Conservation (phyloP, 2,797 vertebrate genomes). For the Pachyuromys duprasi region DNA sequence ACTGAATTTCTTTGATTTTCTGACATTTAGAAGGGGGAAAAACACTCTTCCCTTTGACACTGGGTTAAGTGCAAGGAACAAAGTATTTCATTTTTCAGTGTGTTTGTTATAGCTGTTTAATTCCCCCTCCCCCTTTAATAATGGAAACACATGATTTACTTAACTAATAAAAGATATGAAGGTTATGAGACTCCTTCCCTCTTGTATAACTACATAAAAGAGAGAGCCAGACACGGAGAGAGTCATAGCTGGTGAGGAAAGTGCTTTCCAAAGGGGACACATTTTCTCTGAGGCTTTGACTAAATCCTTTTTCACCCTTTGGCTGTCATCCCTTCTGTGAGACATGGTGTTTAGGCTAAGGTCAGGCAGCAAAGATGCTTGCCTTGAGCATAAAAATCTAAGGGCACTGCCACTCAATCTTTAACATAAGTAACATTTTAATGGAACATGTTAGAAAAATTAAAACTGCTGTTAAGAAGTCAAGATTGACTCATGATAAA, state of each 20-base stretch:
- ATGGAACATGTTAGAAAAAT: background rate
- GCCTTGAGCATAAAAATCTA: background rate
- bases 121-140: background rate
- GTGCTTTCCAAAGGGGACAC: background rate
- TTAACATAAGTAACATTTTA: background rate
- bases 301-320: background rate
- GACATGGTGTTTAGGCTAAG: background rate
- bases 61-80: background rate
- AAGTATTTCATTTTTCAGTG: background rate
- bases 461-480: background rate
- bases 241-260: background rate
- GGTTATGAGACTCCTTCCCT: background rate
- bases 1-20: slow-evolving; percentile 57
- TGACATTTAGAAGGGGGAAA: slow-evolving; percentile 43
- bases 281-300: background rate
- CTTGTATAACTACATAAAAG: background rate
- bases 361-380: background rate
- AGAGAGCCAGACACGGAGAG: background rate
- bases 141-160: background rate
- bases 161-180: background rate
- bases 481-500: background rate
- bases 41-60: slow-evolving; percentile 3
- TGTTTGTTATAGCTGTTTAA: background rate
- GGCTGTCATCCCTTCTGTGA: background rate
- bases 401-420: background rate